phyloP scores from a whole-genome alignment of 2,797 vertebrate species.

The Remorina albescens region DNA sequence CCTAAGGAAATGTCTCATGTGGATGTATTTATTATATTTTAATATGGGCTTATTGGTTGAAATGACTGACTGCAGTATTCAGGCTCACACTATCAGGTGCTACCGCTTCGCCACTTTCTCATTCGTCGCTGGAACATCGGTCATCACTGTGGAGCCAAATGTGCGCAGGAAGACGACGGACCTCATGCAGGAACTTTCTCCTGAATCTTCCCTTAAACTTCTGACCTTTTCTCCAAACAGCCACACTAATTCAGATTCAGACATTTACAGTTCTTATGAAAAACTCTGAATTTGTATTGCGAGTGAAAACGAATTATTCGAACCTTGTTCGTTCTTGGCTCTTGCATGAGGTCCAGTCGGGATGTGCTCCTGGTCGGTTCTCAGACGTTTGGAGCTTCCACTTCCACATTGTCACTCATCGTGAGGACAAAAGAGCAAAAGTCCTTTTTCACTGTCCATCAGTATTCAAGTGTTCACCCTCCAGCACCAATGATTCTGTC shows the following conservation, averaged over 20 bases:
- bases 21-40: conserved; percentile 74
- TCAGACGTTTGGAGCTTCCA: neutral
- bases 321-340: neutral
- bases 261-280: neutral
- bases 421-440: neutral
- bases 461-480: conserved; percentile 5
- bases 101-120: conserved; percentile 17
- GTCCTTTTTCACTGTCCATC: neutral
- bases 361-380: no score
- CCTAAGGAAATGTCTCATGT: conserved; percentile 30
- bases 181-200: conserved; percentile 15
- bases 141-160: conserved; percentile 1
- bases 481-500: conserved; percentile 12
- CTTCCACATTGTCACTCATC: neutral
- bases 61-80: conserved; percentile 28
- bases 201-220: neutral
- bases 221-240: no score
- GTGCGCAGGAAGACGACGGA: conserved; percentile 2
- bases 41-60: conserved; percentile 46
- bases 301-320: no score
- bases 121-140: no score
- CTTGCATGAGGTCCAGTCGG: conserved; percentile 6
- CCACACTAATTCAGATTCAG: no score
- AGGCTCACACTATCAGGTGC: conserved; percentile 43
- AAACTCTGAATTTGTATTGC: neutral